Evolutionary conservation across 2,113 vertebrate species (phyloP), one percentile per base, ranked within the genome.

Genomic region (Salvelinus fontinalis): DNA sequence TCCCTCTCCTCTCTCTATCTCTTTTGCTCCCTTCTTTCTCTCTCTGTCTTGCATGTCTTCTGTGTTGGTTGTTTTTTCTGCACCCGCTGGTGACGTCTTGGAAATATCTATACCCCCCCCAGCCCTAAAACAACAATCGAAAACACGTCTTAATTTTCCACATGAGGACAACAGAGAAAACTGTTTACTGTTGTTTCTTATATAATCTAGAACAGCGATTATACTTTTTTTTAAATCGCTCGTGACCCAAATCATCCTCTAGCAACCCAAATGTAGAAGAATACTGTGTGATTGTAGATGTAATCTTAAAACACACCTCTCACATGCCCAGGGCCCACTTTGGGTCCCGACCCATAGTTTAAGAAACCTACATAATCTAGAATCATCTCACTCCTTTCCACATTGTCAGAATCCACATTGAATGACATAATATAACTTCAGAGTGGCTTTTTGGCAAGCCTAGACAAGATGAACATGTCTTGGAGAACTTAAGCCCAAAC

Each of bases 41-140:
- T 51, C n/a, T n/a, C 34, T 34, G 20, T 12, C 27, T 44, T 4
- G 26, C 27, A 9, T 16, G 22, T n/a, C 6, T 9, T 74, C n/a
- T 70, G 24, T 24, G 60, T 57, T 16, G 12, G 16, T 59, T 64
- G 4, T 64, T 49, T 75, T 57, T 62, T 64, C 7, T 5, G 51
- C 51, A 54, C 72, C 70, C 67, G 69, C 54, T 71, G 73, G 14
- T 20, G 20, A 48, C 2, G 1, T 83, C 69, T 70, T 62, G 60
- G 49, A 39, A 70, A 31, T 83, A 75, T 79, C 80, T 83, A 49
- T 73, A n/a, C 75, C 59, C 31, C 67, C 5, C 0, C 27, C 16
- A 22, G 16, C 3, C 51, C 34, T 65, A 6, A 71, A 76, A 49
- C 71, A 76, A 83, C 24, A 66, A 79, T 73, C 13, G 8, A 7